These are phyloP conservation scores for Ichneumon xanthorius DNA, from an alignment of 2,888 invertebrate species.

Conservation along the genomic window DNA sequence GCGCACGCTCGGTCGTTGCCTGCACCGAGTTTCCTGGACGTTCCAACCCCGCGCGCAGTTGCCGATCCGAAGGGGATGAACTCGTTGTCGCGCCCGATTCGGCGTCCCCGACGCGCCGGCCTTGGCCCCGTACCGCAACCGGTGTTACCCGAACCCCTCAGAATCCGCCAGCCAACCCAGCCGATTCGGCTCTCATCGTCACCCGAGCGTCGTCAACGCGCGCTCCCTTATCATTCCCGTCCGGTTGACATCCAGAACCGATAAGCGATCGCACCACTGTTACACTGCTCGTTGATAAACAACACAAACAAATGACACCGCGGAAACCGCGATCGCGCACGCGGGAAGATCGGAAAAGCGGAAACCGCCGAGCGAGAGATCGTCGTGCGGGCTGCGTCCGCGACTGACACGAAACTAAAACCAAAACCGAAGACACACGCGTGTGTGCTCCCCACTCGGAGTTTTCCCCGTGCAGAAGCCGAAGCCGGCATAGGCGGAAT, in stretches of 20 bases:
- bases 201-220: conserved; percentile 17
- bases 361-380: conserved; percentile 32
- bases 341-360: not conserved
- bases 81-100: conserved; percentile 6
- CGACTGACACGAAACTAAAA: conserved; percentile 81
- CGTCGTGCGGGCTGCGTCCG: conserved; percentile 54
- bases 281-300: not conserved
- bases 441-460: conserved; percentile 75
- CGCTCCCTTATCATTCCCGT: not conserved
- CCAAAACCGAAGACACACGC: conserved; percentile 83
- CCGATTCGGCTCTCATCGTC: conserved; percentile 11
- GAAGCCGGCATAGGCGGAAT: conserved; percentile 41
- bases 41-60: conserved; percentile 1
- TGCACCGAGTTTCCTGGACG: not conserved
- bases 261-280: not conserved
- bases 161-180: conserved; percentile 52
- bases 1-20: conserved; percentile 2
- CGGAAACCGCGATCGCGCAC: not conserved
- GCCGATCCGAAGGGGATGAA: not conserved
- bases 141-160: not conserved
- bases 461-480: conserved; percentile 63
- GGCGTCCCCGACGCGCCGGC: not conserved
- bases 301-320: not conserved
- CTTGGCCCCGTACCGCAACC: not conserved
- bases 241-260: no score